Percentiles rank a stretch among this genome's conserved stretches.
phyloP scores from a whole-genome alignment of 2,888 invertebrate species.

The Cataglyphis rosenhaueri region DNA sequence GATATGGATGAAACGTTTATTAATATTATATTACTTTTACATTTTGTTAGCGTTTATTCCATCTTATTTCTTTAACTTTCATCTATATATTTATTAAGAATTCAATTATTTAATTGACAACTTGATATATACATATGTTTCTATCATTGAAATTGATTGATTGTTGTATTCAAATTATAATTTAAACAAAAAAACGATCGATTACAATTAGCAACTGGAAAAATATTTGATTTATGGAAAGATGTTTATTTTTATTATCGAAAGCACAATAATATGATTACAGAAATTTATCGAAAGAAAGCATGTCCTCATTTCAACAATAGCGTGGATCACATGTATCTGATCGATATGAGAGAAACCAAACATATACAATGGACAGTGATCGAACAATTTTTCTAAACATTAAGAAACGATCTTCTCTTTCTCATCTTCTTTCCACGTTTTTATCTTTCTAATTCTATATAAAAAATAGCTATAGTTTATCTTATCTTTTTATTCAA shows the following conservation, averaged over 20 bases:
- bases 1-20: neutral
- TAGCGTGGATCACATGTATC: neutral
- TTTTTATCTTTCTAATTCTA: neutral
- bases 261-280: neutral
- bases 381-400: neutral
- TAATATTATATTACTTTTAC: neutral
- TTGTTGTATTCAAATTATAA: neutral
- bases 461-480: neutral
- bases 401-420: neutral
- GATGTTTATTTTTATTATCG: slow-evolving; percentile 4
- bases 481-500: neutral
- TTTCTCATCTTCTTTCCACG: neutral
- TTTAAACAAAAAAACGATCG: neutral
- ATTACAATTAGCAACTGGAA: neutral
- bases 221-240: neutral
- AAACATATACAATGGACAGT: neutral
- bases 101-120: neutral
- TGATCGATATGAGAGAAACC: neutral
- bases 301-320: neutral
- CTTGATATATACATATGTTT: neutral
- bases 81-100: neutral
- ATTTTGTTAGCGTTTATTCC: neutral
- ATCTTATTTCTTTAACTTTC: neutral
- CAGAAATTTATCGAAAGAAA: slow-evolving; percentile 8
- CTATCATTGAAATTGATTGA: neutral